phyloP scores from a whole-genome alignment of 2,797 vertebrate species.

The Ibycter americanus region DNA sequence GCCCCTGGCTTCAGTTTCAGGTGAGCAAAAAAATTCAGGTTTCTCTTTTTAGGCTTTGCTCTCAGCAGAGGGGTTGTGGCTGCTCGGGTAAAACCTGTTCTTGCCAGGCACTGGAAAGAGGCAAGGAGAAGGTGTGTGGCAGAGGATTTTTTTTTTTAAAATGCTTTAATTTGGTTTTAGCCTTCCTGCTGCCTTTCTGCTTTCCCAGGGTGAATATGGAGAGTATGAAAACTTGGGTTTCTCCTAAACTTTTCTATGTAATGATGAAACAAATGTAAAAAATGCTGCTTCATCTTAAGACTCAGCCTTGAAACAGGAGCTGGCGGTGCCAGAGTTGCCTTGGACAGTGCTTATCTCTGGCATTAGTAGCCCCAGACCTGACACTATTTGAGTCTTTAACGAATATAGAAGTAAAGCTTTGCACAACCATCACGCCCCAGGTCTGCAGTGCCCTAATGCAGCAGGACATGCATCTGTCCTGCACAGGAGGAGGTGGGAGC shows the following conservation, averaged over 20 bases:
- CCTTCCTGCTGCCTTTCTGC: background rate
- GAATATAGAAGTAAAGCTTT: background rate
- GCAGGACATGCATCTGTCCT: background rate
- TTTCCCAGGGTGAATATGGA: background rate
- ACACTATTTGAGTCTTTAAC: background rate
- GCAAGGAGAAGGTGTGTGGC: background rate
- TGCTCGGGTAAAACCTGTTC: background rate
- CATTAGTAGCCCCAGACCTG: background rate
- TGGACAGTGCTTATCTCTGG: background rate
- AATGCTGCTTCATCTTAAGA: background rate
- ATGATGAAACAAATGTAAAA: background rate
- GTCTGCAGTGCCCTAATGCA: background rate
- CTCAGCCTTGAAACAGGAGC: background rate
- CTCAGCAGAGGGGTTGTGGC: background rate
- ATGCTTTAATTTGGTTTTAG: background rate
- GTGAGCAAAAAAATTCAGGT: background rate
- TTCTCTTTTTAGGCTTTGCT: background rate
- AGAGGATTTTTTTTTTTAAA: background rate
- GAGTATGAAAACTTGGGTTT: background rate
- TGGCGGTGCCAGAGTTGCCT: background rate
- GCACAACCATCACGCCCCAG: background rate
- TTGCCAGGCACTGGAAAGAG: background rate
- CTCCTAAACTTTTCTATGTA: background rate
- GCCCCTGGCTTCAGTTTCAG: fast-evolving
- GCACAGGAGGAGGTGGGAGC: background rate